Percentiles rank a stretch among this genome's conserved stretches.
Conservation (phyloP, 1,140 invertebrate genomes). For the Ceratina calcarata region DNA sequence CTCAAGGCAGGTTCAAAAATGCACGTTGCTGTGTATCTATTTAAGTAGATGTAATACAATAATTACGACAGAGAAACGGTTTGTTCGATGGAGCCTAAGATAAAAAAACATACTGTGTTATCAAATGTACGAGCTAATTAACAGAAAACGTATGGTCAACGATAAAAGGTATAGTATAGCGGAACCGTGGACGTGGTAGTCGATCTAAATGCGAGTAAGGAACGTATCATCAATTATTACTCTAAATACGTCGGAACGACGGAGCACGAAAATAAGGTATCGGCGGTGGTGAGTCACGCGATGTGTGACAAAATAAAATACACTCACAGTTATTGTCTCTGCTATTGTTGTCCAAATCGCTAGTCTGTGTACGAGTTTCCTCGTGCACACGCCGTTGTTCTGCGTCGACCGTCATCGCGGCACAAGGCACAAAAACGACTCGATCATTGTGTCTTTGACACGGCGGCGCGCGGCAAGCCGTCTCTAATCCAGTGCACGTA, state of each 20-base stretch:
- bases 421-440: conserved; percentile 76
- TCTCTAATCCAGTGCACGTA: conserved; percentile 39
- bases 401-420: conserved; percentile 72
- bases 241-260: not conserved
- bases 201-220: not conserved
- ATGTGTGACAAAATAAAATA: conserved; percentile 48
- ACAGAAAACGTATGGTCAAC: not conserved
- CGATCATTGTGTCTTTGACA: conserved; percentile 66
- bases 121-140: not conserved
- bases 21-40: not conserved
- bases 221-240: not conserved
- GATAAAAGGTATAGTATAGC: not conserved
- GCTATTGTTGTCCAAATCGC: conserved; percentile 73
- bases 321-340: conserved; percentile 74
- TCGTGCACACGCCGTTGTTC: conserved; percentile 73
- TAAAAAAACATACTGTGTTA: not conserved
- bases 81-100: not conserved
- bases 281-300: not conserved
- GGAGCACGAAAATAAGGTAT: conserved; percentile 17
- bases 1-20: conserved; percentile 10
- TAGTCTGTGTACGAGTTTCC: conserved; percentile 74
- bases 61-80: not conserved
- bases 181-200: not conserved
- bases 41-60: too few relatives aligned
- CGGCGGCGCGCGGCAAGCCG: conserved; percentile 1